Evolutionary conservation across 2,888 invertebrate species (phyloP).

Genomic region (Lasioglossum morio): DNA sequence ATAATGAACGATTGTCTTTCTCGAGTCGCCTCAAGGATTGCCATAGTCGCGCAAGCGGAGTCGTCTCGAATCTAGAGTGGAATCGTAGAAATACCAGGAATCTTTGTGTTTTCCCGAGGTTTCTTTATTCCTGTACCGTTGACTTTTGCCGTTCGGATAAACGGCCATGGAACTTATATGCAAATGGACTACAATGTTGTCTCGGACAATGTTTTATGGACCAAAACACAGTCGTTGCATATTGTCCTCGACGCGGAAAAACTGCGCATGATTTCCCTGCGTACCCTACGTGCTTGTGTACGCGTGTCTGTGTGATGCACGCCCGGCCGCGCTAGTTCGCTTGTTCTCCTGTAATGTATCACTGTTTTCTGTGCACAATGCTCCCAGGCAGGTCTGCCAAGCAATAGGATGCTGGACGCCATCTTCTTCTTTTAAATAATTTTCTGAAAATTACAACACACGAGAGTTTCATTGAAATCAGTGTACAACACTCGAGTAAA

Average conservation of each 20-base stretch:
- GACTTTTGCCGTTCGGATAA: constrained; percentile 17
- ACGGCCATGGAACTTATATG: constrained; percentile 29
- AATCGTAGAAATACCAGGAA: constrained; percentile 8
- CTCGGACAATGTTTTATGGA: constrained; percentile 30
- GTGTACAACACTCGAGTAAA: too few relatives aligned
- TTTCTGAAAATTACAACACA: too few relatives aligned
- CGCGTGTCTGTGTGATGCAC: neutral
- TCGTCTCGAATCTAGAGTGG: constrained; percentile 30
- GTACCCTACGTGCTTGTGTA: neutral
- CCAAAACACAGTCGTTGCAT: constrained; percentile 36
- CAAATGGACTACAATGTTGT: constrained; percentile 41
- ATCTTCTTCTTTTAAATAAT: neutral
- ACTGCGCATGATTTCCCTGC: neutral
- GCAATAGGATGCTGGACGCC: neutral
- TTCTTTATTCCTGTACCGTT: constrained; percentile 19
- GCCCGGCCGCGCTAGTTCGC: neutral
- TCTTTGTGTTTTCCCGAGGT: constrained; percentile 9
- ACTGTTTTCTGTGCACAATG: neutral
- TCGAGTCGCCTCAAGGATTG: constrained; percentile 29
- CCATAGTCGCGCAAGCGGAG: constrained; percentile 13
- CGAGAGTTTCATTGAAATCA: too few relatives aligned
- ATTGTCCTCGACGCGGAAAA: constrained; percentile 10
- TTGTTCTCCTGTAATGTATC: neutral
- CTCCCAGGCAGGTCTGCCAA: neutral
- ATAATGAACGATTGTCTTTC: constrained; percentile 61